Conservation (phyloP, 2,888 invertebrate genomes). For the Limnephilus auricula region DNA sequence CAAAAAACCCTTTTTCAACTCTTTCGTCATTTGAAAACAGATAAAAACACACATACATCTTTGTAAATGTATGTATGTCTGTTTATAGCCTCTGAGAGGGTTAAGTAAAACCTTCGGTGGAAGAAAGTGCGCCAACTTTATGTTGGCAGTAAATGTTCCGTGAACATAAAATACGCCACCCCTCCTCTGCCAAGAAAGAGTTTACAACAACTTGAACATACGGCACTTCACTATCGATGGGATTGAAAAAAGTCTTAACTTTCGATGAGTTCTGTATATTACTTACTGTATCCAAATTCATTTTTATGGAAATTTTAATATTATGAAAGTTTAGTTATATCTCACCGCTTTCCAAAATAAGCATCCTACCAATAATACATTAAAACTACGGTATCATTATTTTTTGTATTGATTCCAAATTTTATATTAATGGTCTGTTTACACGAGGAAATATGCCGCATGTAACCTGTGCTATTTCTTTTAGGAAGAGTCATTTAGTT, state of each 20-base stretch:
- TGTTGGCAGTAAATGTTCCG: conserved; percentile 63
- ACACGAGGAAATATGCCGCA: too few relatives aligned
- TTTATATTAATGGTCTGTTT: too few relatives aligned
- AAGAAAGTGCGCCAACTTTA: conserved; percentile 62
- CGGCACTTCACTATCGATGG: conserved; percentile 29
- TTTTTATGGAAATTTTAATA: not conserved
- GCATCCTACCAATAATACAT: too few relatives aligned
- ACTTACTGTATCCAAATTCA: not conserved
- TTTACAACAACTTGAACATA: conserved; percentile 20
- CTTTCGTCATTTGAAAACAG: not conserved
- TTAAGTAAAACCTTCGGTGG: conserved; percentile 37
- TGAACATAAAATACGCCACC: conserved; percentile 64
- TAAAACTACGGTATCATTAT: too few relatives aligned
- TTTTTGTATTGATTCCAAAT: too few relatives aligned
- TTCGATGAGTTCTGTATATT: not conserved
- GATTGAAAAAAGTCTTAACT: not conserved
- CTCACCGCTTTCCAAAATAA: not conserved
- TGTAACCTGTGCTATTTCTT: too few relatives aligned
- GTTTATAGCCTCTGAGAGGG: conserved; percentile 5
- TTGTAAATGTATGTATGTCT: not conserved
- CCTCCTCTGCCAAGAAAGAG: conserved; percentile 44
- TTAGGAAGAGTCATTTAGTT: too few relatives aligned
- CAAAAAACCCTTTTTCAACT: not conserved
- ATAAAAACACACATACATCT: not conserved
- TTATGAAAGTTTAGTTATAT: not conserved